A percentile compares a stretch with the other conserved stretches of the same genome.
These are phyloP conservation scores for Oscheius sp. DNA, from an alignment of 2,888 invertebrate genomes.

Conservation along the genomic window DNA sequence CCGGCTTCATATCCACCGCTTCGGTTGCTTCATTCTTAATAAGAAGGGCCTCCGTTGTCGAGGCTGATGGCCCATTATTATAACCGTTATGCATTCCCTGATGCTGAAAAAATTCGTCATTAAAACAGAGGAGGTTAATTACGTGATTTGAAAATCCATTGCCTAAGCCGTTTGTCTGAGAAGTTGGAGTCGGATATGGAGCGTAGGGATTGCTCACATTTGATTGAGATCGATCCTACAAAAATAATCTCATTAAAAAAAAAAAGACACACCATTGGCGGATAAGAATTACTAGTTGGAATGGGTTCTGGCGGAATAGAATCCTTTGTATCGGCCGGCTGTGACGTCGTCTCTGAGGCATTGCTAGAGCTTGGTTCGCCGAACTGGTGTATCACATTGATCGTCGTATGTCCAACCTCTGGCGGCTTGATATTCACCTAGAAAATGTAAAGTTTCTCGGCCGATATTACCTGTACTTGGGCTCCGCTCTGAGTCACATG, in stretches of 20 bases:
- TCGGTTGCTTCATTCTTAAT: conserved; percentile 28
- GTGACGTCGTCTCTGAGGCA: not conserved
- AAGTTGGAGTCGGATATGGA: conserved; percentile 2
- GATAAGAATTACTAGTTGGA: conserved; percentile 38
- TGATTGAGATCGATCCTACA: conserved; percentile 12
- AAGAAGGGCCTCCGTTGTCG: conserved; percentile 1
- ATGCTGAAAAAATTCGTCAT: conserved; percentile 5
- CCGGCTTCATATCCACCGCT: conserved; percentile 3
- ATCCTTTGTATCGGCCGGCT: conserved; percentile 47
- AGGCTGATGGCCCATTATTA: not conserved
- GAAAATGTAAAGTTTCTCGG: not conserved
- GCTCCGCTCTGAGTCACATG: conserved; percentile 47
- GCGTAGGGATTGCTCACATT: conserved; percentile 19
- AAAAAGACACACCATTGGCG: conserved; percentile 5
- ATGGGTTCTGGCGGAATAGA: conserved; percentile 68
- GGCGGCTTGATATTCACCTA: conserved; percentile 67
- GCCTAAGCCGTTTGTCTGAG: conserved; percentile 16
- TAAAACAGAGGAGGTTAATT: not conserved
- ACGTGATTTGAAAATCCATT: conserved; percentile 19
- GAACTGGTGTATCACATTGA: conserved; percentile 66
- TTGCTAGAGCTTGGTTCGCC: conserved; percentile 31
- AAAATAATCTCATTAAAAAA: not conserved
- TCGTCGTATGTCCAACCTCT: conserved; percentile 61
- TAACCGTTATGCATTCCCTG: conserved; percentile 6
- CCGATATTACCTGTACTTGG: conserved; percentile 56